Base-by-base conservation (phyloP, 2,113 vertebrate genomes). In the Dicaeum eximium region DNA sequence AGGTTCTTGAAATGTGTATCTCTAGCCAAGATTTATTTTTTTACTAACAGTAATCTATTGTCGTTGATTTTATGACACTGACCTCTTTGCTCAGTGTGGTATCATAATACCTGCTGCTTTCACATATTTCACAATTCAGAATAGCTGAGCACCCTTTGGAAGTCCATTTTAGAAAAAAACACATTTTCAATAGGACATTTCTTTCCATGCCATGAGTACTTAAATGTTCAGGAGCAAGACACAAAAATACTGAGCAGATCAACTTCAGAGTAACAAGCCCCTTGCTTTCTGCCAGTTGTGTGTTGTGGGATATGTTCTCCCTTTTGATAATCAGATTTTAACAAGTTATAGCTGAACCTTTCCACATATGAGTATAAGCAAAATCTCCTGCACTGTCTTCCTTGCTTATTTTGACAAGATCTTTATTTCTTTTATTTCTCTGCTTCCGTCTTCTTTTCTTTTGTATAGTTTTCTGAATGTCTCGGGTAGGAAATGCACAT, bases 331-430 rank as follows among this genome's bases (percentile, higher is more conserved):
- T 24, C 19, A 65, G 25, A 65, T 65, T 88, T 78, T 74, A 70
- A 40, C 11, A 79, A 58, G 20, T 28, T 67, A n/a, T 9, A 64
- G 25, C 5, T 83, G 35, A 86, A 64, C 15, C 9, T 82, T 67
- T 73, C 37, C 24, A 48, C 24, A 38, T 0, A 0, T 13, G 6
- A 56, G 1, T n/a, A 51, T 17, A 58, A 71, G 50, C 27, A 84
- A 80, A 70, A 61, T 65, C 13, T 73, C 28, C 38, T 42, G 30
- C 40, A 13, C 13, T 40, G 15, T 45, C 47, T 79, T 77, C 53
- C 14, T 83, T 47, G 48, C 7, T 12, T 35, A 66, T 51, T 44
- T 57, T 57, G 70, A 78, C 13, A 74, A 61, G 24, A 61, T 37
- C 48, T 57, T 60, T 25, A 62, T 86, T 94, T 79, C 31, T 79